phyloP scores from a whole-genome alignment of 1,140 invertebrate species.

The Melipona quadrifasciata region DNA sequence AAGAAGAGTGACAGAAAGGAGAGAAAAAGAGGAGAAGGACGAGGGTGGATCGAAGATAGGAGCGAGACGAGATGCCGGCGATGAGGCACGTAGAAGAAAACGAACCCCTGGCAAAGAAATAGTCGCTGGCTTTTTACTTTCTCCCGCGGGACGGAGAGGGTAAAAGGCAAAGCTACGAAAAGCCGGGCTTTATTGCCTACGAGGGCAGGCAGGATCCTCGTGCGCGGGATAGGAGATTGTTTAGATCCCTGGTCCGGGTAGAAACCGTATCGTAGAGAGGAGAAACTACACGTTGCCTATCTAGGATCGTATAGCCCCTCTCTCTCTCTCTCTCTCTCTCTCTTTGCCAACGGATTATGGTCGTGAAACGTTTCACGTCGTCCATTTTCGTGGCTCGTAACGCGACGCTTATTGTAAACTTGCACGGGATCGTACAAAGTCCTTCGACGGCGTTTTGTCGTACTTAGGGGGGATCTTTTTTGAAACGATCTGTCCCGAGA shows the following conservation, averaged over 20 bases:
- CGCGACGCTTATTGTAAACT: conserved; percentile 66
- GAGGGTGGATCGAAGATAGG: conserved; percentile 9
- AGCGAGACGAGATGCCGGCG: conserved; percentile 38
- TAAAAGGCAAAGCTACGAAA: conserved; percentile 66
- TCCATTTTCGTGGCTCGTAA: conserved; percentile 66
- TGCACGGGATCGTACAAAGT: conserved; percentile 51
- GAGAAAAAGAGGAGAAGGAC: neutral
- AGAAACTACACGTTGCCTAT: conserved; percentile 54
- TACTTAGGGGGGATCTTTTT: conserved; percentile 49
- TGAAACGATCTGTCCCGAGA: conserved; percentile 53
- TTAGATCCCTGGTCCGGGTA: conserved; percentile 55
- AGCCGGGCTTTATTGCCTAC: conserved; percentile 65
- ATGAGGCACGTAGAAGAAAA: conserved; percentile 59
- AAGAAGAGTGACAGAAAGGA: neutral
- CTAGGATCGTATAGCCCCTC: conserved; percentile 53
- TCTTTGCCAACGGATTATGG: conserved; percentile 58
- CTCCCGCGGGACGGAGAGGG: conserved; percentile 45
- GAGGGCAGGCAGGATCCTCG: conserved; percentile 52
- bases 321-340: conserved; percentile 6
- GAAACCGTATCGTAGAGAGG: conserved; percentile 47
- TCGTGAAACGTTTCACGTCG: conserved; percentile 66
- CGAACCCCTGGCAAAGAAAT: conserved; percentile 50
- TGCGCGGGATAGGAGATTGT: conserved; percentile 61
- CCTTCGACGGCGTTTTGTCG: conserved; percentile 57
- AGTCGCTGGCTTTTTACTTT: conserved; percentile 62